phyloP scores from a whole-genome alignment of 1,140 invertebrate genomes.

The Plodia interpunctella region DNA sequence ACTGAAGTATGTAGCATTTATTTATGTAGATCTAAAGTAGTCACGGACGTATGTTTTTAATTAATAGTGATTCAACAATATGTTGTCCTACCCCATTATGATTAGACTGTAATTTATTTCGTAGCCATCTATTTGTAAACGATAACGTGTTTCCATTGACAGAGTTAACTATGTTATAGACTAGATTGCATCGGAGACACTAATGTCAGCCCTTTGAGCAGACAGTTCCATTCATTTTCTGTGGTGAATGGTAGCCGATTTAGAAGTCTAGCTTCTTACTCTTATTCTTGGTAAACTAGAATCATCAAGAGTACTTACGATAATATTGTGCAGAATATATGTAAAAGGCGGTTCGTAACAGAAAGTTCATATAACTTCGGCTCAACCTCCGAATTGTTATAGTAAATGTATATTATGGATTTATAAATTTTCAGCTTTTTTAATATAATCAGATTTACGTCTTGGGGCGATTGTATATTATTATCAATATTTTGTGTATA shows the following conservation, averaged over 20 bases:
- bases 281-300: slow-evolving; percentile 29
- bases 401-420: slow-evolving; percentile 61
- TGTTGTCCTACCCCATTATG: slow-evolving; percentile 45
- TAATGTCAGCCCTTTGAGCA: background rate
- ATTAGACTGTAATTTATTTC: slow-evolving; percentile 49
- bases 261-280: slow-evolving; percentile 9
- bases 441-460: slow-evolving; percentile 65
- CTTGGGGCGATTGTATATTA: slow-evolving; percentile 61
- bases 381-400: slow-evolving; percentile 48
- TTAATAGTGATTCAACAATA: slow-evolving; percentile 55
- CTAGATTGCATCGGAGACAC: too few species aligned
- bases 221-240: background rate
- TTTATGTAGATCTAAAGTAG: slow-evolving; percentile 32
- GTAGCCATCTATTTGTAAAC: slow-evolving; percentile 34
- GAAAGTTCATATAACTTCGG: slow-evolving; percentile 31
- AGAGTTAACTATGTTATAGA: background rate
- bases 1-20: slow-evolving; percentile 28
- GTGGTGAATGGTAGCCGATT: background rate
- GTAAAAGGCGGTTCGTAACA: slow-evolving; percentile 30
- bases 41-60: slow-evolving; percentile 36
- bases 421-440: slow-evolving; percentile 67
- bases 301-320: slow-evolving; percentile 58
- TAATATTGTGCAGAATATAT: slow-evolving; percentile 28
- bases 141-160: slow-evolving; percentile 22
- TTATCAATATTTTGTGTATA: slow-evolving; percentile 67